Conservation (phyloP, 1,140 invertebrate species). For the Babylonia areolata region DNA sequence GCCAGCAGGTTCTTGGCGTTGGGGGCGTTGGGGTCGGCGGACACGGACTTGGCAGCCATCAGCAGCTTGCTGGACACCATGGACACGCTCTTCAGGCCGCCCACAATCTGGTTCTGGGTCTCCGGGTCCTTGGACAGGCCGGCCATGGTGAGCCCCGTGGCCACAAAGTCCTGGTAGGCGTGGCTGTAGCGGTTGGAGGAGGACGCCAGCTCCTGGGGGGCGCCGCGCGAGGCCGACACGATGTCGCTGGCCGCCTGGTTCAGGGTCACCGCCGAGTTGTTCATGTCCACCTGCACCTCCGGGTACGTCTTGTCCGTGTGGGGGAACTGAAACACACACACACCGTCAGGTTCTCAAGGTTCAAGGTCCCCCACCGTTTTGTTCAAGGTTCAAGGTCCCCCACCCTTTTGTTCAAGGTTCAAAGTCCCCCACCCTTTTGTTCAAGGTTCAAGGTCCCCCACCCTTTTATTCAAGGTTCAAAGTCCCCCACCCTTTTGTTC, state of each 20-base stretch:
- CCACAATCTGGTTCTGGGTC: slow-evolving; percentile 82
- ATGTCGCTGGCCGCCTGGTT: slow-evolving; percentile 89
- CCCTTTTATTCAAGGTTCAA: too few species aligned
- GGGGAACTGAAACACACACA: slow-evolving; percentile 65
- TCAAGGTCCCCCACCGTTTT: too few species aligned
- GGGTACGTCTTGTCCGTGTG: slow-evolving; percentile 63
- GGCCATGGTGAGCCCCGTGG: slow-evolving; percentile 66
- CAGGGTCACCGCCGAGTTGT: slow-evolving; percentile 86
- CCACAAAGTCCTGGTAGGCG: slow-evolving; percentile 84
- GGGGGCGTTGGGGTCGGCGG: slow-evolving; percentile 90
- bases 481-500: too few species aligned
- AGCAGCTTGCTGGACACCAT: slow-evolving; percentile 92
- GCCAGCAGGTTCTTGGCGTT: slow-evolving; percentile 93
- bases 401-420: too few species aligned
- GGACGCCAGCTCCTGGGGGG: slow-evolving; percentile 82
- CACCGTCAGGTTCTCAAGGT: too few species aligned
- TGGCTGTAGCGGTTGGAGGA: slow-evolving; percentile 85
- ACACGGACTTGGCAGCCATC: slow-evolving; percentile 90
- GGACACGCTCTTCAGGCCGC: slow-evolving; percentile 90
- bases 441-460: too few species aligned
- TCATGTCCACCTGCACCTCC: slow-evolving; percentile 91
- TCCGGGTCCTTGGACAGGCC: slow-evolving; percentile 68
- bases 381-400: too few species aligned
- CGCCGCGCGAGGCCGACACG: slow-evolving; percentile 81
- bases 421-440: too few species aligned